phyloP scores from a whole-genome alignment of 2,797 vertebrate genomes.

The Mus spretus region DNA sequence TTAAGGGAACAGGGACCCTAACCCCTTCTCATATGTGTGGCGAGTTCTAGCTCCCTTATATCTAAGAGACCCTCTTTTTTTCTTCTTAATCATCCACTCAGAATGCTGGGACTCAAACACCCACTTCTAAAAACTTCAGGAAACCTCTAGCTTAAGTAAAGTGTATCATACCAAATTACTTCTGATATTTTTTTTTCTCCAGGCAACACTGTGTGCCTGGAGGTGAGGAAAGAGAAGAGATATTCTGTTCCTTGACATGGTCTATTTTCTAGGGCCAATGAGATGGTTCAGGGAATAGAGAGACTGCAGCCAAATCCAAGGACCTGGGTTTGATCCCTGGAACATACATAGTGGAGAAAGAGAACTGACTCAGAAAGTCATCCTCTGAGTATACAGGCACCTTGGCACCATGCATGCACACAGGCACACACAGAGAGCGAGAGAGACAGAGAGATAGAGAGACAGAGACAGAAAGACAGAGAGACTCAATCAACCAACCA shows the following conservation, averaged over 20 bases:
- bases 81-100: neutral
- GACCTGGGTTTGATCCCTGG: neutral
- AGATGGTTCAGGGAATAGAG: neutral
- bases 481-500: neutral
- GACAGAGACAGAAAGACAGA: too few relatives aligned
- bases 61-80: neutral
- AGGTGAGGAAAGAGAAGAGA: neutral
- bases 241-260: neutral
- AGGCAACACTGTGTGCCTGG: neutral
- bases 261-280: neutral
- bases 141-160: neutral
- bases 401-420: neutral
- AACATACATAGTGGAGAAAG: neutral
- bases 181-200: neutral
- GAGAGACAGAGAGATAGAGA: too few relatives aligned
- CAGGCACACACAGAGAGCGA: too few relatives aligned
- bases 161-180: neutral
- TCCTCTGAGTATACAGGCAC: neutral
- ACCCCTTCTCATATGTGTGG: neutral
- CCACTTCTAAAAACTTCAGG: neutral
- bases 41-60: neutral
- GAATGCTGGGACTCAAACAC: neutral
- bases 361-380: neutral
- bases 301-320: neutral
- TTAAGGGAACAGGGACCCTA: neutral